phyloP scores from a whole-genome alignment of 2,797 vertebrate species.

The Ateles fusciceps region DNA sequence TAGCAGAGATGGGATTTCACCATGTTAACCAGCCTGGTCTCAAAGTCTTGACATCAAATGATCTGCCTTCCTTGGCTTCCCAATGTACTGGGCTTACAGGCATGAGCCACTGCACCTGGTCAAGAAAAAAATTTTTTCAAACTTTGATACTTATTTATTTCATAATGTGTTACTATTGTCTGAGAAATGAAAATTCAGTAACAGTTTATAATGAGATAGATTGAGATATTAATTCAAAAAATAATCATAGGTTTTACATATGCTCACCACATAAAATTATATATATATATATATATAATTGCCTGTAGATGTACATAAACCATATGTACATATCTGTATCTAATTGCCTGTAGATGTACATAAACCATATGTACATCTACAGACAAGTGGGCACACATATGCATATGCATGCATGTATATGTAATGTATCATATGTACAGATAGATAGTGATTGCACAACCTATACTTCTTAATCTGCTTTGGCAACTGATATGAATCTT shows the following conservation, averaged over 20 bases:
- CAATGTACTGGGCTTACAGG: background rate
- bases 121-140: background rate
- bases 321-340: too few species aligned
- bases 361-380: too few species aligned
- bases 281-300: background rate
- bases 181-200: background rate
- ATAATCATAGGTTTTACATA: background rate
- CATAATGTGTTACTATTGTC: background rate
- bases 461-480: background rate
- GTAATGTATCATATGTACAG: background rate
- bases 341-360: too few species aligned
- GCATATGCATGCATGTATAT: background rate
- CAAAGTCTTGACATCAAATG: background rate
- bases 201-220: background rate
- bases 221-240: background rate
- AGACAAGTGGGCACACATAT: background rate
- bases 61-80: background rate
- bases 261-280: background rate
- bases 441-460: background rate
- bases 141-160: background rate
- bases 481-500: background rate
- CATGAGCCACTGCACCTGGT: fast-evolving
- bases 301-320: too few species aligned
- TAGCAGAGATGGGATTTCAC: background rate
- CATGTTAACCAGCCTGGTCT: background rate